Conservation (phyloP, 1,140 invertebrate species). For the Neotoxoptera formosana region DNA sequence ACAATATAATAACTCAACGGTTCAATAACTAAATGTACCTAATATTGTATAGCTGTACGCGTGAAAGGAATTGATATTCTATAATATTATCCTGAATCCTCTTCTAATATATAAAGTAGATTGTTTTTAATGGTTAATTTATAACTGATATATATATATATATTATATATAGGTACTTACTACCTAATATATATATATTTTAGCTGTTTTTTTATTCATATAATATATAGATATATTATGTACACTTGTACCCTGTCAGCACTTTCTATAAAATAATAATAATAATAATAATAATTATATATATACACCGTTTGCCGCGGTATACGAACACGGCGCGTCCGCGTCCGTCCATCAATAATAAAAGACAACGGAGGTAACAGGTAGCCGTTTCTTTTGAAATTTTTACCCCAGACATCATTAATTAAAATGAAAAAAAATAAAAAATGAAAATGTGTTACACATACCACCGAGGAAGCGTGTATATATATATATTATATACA, state of each 20-base stretch:
- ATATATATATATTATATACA: not conserved
- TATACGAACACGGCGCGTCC: not conserved
- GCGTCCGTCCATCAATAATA: conserved; percentile 47
- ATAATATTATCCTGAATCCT: not conserved
- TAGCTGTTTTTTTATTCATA: not conserved
- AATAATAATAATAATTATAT: not conserved
- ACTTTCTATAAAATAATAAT: conserved; percentile 24
- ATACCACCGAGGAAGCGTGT: conserved; percentile 49
- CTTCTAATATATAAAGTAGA: conserved; percentile 13
- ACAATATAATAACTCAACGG: conserved; percentile 4
- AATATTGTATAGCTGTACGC: not conserved
- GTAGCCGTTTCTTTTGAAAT: conserved; percentile 49
- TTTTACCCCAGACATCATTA: conserved; percentile 47
- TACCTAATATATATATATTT: not conserved
- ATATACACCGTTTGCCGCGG: not conserved
- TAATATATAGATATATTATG: not conserved
- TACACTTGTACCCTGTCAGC: not conserved
- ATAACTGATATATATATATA: not conserved
- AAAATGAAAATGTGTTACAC: conserved; percentile 45
- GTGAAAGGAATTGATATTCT: not conserved
- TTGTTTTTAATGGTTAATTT: conserved; percentile 21
- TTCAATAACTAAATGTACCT: not conserved
- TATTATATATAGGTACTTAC: not conserved
- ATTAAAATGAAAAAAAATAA: conserved; percentile 41
- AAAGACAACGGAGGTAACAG: conserved; percentile 52